These are phyloP conservation scores for Xylophagus ater DNA, from an alignment of 2,888 invertebrate genomes.

Conservation along the genomic window DNA sequence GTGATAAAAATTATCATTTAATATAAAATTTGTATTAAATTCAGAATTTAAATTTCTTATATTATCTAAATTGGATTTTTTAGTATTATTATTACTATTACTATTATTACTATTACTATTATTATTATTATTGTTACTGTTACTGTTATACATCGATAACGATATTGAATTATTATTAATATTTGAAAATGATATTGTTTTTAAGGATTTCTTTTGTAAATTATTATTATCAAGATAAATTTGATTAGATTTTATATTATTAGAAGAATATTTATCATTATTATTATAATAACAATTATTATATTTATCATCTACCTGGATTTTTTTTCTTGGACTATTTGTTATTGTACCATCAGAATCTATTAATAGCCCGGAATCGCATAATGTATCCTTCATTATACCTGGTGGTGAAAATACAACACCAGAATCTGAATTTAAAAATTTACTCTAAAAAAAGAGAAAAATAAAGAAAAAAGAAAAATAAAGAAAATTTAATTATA, in stretches of 20 bases:
- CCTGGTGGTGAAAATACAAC: conserved; percentile 77
- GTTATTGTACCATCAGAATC: conserved; percentile 23
- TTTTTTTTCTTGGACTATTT: conserved; percentile 30
- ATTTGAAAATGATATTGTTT: conserved; percentile 6
- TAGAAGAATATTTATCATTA: conserved; percentile 12
- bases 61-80: neutral
- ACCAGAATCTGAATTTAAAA: conserved; percentile 63
- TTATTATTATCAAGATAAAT: too few species aligned
- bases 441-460: conserved; percentile 75
- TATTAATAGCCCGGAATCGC: conserved; percentile 32
- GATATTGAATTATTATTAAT: conserved; percentile 5
- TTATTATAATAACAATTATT: conserved; percentile 10
- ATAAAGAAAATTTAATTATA: neutral
- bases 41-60: neutral
- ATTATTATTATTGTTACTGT: neutral
- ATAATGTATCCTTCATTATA: conserved; percentile 69
- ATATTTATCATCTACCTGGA: conserved; percentile 18
- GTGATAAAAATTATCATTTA: conserved; percentile 6
- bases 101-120: conserved; percentile 1
- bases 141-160: neutral
- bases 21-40: conserved; percentile 5
- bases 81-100: conserved; percentile 1
- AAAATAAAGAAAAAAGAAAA: conserved; percentile 2
- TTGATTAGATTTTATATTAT: neutral
- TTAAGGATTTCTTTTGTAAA: too few species aligned